phyloP scores from a whole-genome alignment of 1,140 invertebrate genomes.

The Reticulitermes speratus region DNA sequence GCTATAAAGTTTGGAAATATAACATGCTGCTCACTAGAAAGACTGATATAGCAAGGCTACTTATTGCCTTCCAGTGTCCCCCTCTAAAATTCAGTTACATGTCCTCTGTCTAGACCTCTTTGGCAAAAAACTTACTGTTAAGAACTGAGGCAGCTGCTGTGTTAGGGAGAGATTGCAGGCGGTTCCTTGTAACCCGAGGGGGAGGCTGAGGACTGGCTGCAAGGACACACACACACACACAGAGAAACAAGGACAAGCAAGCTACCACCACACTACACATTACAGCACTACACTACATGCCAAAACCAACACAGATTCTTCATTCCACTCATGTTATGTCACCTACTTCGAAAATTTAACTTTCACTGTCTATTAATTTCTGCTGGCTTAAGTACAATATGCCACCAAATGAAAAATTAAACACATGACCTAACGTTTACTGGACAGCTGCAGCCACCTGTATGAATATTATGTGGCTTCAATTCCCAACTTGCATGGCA shows the following conservation, averaged over 20 bases:
- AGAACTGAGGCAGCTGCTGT: conserved; percentile 19
- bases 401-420: no score
- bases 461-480: no score
- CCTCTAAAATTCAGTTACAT: no score
- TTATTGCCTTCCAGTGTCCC: no score
- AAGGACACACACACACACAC: conserved; percentile 33
- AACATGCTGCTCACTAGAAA: no score
- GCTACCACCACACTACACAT: neutral
- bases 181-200: conserved; percentile 42
- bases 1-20: no score
- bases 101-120: neutral
- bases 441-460: no score
- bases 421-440: no score
- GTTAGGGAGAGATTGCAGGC: conserved; percentile 45
- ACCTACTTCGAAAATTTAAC: neutral
- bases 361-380: neutral
- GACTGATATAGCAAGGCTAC: no score
- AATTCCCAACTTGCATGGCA: no score
- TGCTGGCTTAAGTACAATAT: no score
- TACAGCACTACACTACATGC: neutral
- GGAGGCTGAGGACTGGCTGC: conserved; percentile 44
- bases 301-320: neutral
- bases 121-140: conserved; percentile 38
- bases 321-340: neutral
- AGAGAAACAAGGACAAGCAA: conserved; percentile 5